A percentile compares a stretch with the other conserved stretches of the same genome.
Evolutionary conservation across 2,797 vertebrate species (phyloP).

Genomic region (Agapornis canus): DNA sequence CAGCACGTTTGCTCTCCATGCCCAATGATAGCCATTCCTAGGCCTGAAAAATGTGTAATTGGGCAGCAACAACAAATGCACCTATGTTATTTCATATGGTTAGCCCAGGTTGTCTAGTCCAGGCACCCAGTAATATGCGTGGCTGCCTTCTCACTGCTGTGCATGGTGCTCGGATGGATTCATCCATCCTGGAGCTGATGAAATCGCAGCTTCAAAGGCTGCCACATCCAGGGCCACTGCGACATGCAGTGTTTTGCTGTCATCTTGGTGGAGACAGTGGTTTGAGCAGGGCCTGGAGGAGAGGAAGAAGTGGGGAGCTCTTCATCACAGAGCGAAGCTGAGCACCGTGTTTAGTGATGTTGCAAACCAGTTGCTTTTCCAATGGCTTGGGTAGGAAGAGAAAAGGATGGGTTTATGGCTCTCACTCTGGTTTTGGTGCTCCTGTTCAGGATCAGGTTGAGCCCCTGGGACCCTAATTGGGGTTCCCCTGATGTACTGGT

Average conservation of each 20-base stretch:
- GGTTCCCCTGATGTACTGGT: fast-evolving
- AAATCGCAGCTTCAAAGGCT: background rate
- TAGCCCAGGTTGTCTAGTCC: background rate
- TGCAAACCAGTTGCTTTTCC: background rate
- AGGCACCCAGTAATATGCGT: fast-evolving
- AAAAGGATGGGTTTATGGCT: fast-evolving
- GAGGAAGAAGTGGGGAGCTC: background rate
- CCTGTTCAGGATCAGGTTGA: background rate
- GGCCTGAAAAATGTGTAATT: background rate
- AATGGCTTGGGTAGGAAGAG: background rate
- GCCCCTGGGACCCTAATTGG: background rate
- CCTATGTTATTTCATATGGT: background rate
- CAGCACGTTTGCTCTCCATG: background rate
- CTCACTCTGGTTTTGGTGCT: fast-evolving
- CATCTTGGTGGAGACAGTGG: background rate
- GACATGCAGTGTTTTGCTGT: fast-evolving
- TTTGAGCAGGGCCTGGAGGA: background rate
- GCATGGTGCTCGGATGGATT: background rate
- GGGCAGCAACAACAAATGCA: background rate
- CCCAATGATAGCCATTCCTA: background rate
- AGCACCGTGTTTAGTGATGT: fast-evolving
- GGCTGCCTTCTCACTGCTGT: background rate
- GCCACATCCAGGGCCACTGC: fast-evolving
- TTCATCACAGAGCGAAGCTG: fast-evolving
- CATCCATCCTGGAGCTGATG: background rate